phyloP scores from a whole-genome alignment of 2,797 vertebrate species.

The Enteromius anoplus region DNA sequence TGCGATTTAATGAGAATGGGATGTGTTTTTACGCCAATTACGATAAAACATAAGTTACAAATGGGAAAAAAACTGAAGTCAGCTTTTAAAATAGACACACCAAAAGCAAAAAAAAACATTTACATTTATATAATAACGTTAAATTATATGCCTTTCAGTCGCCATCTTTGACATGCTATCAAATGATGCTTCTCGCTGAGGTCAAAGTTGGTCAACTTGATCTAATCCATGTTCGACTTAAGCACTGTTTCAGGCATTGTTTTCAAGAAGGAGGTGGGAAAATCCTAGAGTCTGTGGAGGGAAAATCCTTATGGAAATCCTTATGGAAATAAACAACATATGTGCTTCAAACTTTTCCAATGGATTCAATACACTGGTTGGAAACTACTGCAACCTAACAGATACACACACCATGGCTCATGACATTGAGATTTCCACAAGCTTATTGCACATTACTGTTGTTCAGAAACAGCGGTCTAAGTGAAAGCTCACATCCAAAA shows the following conservation, averaged over 20 bases:
- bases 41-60: not conserved
- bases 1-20: not conserved
- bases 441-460: not conserved
- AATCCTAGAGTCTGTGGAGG: not conserved
- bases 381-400: not conserved
- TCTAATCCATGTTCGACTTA: not conserved
- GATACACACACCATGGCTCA: not conserved
- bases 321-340: not conserved
- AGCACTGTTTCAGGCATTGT: not conserved
- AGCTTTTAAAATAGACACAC: not conserved
- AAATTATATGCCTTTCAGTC: not conserved
- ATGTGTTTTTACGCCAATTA: not conserved
- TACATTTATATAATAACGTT: not conserved
- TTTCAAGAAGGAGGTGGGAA: not conserved
- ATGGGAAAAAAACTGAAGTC: not conserved
- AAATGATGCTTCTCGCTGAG: not conserved
- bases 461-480: not conserved
- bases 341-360: not conserved
- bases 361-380: not conserved
- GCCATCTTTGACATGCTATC: not conserved
- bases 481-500: slow-evolving; percentile 13
- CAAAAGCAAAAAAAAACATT: not conserved
- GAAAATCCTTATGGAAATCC: not conserved
- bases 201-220: not conserved
- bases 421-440: not conserved